These are phyloP conservation scores for Caloenas nicobarica DNA, from an alignment of 2,113 vertebrate species.

Conservation along the genomic window DNA sequence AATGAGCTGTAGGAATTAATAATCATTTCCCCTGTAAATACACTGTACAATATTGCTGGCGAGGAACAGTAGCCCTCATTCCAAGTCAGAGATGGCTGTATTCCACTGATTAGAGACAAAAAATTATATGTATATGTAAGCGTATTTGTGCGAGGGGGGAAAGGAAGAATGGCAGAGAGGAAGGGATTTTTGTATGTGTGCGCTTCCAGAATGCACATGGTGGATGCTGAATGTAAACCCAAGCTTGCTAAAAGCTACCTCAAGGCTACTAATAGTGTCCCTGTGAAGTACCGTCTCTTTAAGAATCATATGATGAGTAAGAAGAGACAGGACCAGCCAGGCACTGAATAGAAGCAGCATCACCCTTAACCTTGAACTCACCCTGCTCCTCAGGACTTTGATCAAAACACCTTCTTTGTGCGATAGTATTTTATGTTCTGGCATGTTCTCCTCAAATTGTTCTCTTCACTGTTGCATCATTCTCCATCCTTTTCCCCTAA, in stretches of 20 bases:
- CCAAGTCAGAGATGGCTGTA: not conserved
- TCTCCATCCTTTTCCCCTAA: not conserved
- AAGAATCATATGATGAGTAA: not conserved
- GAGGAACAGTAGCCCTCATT: not conserved
- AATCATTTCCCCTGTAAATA: not conserved
- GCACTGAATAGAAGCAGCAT: not conserved
- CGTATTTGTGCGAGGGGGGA: not conserved
- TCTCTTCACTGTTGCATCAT: not conserved
- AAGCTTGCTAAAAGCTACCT: not conserved
- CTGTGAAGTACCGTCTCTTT: not conserved
- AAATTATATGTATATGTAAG: not conserved
- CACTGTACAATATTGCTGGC: not conserved
- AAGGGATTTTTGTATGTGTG: not conserved
- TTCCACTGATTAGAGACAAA: not conserved
- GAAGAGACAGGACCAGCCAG: not conserved
- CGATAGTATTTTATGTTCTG: not conserved
- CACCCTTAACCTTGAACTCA: not conserved
- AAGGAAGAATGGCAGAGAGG: not conserved
- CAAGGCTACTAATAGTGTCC: not conserved
- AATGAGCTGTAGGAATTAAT: not conserved
- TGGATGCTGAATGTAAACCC: not conserved
- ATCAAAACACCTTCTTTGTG: not conserved
- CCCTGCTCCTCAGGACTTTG: not conserved
- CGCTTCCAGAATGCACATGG: rapidly evolving
- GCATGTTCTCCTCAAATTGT: not conserved